phyloP scores from a whole-genome alignment of 1,140 invertebrate genomes.

The Vanessa tameamea region DNA sequence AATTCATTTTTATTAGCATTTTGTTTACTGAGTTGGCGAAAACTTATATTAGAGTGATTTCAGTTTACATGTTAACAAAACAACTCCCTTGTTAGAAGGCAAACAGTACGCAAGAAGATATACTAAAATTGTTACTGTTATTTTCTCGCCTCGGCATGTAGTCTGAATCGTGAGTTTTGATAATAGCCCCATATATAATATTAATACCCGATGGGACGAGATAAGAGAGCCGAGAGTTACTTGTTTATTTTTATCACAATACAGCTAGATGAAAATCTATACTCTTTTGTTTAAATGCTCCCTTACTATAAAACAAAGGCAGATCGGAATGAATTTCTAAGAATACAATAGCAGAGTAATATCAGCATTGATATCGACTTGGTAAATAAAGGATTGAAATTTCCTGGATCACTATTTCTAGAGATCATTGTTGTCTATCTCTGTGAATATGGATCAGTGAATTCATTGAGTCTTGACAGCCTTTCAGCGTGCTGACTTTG shows the following conservation, averaged over 20 bases:
- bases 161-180: conserved; percentile 41
- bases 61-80: conserved; percentile 15
- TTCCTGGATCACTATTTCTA: conserved; percentile 32
- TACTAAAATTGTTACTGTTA: conserved; percentile 43
- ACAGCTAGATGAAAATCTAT: conserved; percentile 43
- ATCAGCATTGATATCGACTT: conserved; percentile 37
- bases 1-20: background rate
- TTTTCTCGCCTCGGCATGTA: conserved; percentile 37
- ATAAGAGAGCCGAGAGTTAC: conserved; percentile 37
- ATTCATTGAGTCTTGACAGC: background rate
- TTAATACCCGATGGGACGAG: conserved; percentile 40
- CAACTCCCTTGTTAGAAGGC: conserved; percentile 3
- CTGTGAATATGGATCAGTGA: conserved; percentile 4
- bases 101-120: conserved; percentile 33
- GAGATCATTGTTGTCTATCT: conserved; percentile 16
- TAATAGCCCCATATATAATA: conserved; percentile 46
- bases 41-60: conserved; percentile 4
- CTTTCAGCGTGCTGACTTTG: background rate
- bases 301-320: conserved; percentile 43
- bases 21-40: background rate
- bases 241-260: conserved; percentile 44
- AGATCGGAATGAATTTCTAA: conserved; percentile 43
- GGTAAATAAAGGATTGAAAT: conserved; percentile 33
- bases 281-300: conserved; percentile 43
- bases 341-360: conserved; percentile 40